A percentile compares a stretch with the other conserved stretches of the same genome.
Conservation (phyloP, 1,140 invertebrate species). For the Meloidogyne hapla region DNA sequence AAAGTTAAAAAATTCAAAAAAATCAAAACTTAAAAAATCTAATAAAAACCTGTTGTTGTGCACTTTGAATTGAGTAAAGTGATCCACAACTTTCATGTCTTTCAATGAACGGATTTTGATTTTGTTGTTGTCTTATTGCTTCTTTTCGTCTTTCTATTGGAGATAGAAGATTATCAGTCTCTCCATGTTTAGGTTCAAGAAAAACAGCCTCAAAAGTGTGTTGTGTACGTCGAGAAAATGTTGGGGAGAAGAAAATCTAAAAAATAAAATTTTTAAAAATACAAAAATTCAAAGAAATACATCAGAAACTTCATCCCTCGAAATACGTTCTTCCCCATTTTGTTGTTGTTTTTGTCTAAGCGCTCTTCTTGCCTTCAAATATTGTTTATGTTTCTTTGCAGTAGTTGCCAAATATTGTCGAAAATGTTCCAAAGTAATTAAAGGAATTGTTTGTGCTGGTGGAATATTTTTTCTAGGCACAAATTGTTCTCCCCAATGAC, state of each 20-base stretch:
- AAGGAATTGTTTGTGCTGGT: conserved; percentile 77
- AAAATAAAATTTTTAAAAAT: too few relatives aligned
- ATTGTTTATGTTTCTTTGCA: conserved; percentile 64
- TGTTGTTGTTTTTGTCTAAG: conserved; percentile 35
- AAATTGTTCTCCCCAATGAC: conserved; percentile 94
- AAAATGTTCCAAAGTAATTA: conserved; percentile 81
- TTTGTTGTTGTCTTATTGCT: background rate
- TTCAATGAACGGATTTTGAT: conserved; percentile 20
- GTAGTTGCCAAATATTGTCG: conserved; percentile 77
- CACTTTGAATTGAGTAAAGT: conserved; percentile 40
- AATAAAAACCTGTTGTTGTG: conserved; percentile 10
- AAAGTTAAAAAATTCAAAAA: too few relatives aligned
- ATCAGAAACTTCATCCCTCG: conserved; percentile 74
- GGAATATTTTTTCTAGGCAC: conserved; percentile 78
- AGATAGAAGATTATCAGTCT: conserved; percentile 38
- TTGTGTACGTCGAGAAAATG: conserved; percentile 78
- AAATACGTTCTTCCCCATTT: conserved; percentile 34
- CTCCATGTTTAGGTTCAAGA: conserved; percentile 67
- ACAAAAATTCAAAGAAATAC: conserved; percentile 53
- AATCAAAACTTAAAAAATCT: background rate
- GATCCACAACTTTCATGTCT: conserved; percentile 27
- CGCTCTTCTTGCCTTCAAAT: conserved; percentile 52
- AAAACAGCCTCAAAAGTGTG: conserved; percentile 85
- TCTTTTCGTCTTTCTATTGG: conserved; percentile 30
- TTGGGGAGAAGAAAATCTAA: conserved; percentile 78